Evolutionary conservation across 2,797 vertebrate species (phyloP).

Genomic region (Heteromormyrus szaboi): DNA sequence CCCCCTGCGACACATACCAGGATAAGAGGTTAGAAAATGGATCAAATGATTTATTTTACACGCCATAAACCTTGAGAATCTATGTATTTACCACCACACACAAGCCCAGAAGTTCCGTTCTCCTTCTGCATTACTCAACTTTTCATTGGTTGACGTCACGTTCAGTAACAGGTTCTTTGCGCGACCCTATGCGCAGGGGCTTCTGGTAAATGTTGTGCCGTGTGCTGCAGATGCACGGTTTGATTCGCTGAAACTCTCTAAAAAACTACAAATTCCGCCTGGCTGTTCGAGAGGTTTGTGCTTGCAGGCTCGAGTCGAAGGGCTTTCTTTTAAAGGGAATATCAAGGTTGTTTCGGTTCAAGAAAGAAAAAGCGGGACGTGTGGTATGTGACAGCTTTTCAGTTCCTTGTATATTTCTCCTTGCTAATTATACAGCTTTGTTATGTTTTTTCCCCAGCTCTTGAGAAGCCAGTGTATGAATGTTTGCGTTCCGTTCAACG

Average conservation of each 20-base stretch:
- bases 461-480: neutral
- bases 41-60: neutral
- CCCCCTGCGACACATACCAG: neutral
- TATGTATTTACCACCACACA: neutral
- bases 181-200: neutral
- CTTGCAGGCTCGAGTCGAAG: constrained; percentile 9
- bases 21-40: neutral
- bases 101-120: neutral
- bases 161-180: neutral
- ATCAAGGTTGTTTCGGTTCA: constrained; percentile 41
- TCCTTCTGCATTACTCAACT: constrained; percentile 11
- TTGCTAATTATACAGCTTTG: neutral
- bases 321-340: constrained; percentile 35
- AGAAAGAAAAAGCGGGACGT: constrained; percentile 23
- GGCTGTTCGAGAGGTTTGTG: neutral
- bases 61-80: neutral
- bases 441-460: neutral
- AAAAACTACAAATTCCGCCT: constrained; percentile 42
- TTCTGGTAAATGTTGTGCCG: constrained; percentile 37
- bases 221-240: neutral
- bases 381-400: constrained; percentile 19
- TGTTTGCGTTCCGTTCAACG: neutral
- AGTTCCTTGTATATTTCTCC: neutral
- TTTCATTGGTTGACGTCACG: constrained; percentile 25
- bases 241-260: neutral